Percentiles rank a stretch among this genome's conserved stretches.
Evolutionary conservation across 1,140 invertebrate genomes (phyloP).

Genomic region (Panulirus ornatus): DNA sequence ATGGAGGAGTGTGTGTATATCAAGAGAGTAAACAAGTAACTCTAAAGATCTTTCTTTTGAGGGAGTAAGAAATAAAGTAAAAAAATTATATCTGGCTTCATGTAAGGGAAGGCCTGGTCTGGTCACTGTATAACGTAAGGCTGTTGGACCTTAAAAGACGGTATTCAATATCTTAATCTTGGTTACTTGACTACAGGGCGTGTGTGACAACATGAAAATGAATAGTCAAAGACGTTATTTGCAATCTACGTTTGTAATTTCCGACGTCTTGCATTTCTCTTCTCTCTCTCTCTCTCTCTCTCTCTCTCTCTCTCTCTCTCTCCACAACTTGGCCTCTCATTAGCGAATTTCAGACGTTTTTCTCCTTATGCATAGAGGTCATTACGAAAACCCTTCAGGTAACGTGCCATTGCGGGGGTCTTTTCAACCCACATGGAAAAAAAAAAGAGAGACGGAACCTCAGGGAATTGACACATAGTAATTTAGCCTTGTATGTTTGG

Average conservation of each 20-base stretch:
- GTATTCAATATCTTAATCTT: too few species aligned
- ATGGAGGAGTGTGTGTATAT: too few species aligned
- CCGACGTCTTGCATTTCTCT: background rate
- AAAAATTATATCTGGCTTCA: too few species aligned
- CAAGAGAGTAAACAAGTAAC: too few species aligned
- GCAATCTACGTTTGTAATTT: conserved; percentile 10
- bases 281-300: conserved; percentile 18
- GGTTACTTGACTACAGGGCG: background rate
- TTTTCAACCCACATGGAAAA: conserved; percentile 8
- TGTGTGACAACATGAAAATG: background rate
- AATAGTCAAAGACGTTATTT: background rate
- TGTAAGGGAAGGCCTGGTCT: too few species aligned
- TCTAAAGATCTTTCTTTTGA: too few species aligned
- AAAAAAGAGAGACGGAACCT: conserved; percentile 22
- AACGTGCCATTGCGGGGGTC: background rate
- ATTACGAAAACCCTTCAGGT: background rate
- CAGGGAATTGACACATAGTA: conserved; percentile 46
- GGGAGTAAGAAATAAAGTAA: too few species aligned
- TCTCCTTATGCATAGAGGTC: background rate
- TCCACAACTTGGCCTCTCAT: background rate
- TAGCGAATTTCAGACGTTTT: background rate
- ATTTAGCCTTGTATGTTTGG: conserved; percentile 45
- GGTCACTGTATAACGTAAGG: too few species aligned
- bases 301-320: background rate
- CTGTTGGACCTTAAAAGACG: too few species aligned